Evolutionary conservation across 1,140 invertebrate species (phyloP).

Genomic region (Penaeus chinensis): DNA sequence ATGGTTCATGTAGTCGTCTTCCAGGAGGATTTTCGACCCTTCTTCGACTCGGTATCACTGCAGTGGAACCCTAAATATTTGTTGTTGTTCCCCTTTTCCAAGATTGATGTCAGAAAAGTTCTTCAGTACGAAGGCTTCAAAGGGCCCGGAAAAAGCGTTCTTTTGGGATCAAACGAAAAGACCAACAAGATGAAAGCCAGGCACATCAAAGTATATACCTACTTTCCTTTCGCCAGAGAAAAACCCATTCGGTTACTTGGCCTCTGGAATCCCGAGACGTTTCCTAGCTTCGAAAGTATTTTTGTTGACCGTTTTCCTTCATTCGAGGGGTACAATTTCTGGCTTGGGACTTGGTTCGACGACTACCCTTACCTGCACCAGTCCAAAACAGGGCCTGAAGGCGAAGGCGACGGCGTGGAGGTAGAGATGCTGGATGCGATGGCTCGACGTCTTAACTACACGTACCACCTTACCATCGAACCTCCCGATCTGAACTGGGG

Average conservation of each 20-base stretch:
- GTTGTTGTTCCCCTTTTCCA: conserved; percentile 21
- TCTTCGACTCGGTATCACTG: conserved; percentile 18
- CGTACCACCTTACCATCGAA: conserved; percentile 27
- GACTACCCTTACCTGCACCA: conserved; percentile 32
- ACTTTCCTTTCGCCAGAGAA: conserved; percentile 24
- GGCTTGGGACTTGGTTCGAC: conserved; percentile 30
- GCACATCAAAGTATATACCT: not conserved
- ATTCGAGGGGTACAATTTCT: conserved; percentile 43
- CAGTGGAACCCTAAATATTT: conserved; percentile 40
- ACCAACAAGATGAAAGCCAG: not conserved
- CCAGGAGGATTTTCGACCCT: not conserved
- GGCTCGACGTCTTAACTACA: conserved; percentile 26
- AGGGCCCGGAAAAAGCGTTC: conserved; percentile 1
- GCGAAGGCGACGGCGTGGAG: conserved; percentile 14
- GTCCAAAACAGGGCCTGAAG: not conserved
- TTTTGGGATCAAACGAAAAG: not conserved
- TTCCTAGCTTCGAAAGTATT: not conserved
- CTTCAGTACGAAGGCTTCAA: conserved; percentile 17
- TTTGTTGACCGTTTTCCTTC: conserved; percentile 34
- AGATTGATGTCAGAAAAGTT: not conserved
- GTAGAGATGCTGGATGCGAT: conserved; percentile 40
- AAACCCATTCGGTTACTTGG: not conserved
- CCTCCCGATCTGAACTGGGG: conserved; percentile 41
- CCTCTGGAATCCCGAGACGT: not conserved
- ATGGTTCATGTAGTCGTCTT: conserved; percentile 42